phyloP scores from a whole-genome alignment of 2,888 invertebrate genomes.

The Vanessa cardui region DNA sequence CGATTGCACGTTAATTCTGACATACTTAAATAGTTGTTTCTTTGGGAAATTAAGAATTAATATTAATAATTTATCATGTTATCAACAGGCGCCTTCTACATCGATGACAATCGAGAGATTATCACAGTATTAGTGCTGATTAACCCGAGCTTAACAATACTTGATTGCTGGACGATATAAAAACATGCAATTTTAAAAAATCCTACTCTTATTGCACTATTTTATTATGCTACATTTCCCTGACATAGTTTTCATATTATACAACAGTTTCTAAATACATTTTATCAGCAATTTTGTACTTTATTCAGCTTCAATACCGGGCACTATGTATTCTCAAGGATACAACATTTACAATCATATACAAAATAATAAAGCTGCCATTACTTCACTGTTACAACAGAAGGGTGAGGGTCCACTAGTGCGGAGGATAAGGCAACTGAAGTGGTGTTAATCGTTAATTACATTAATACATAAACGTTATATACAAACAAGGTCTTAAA shows the following conservation, averaged over 20 bases:
- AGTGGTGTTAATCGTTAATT: constrained; percentile 56
- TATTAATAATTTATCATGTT: constrained; percentile 62
- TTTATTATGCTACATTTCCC: constrained; percentile 70
- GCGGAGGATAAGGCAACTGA: constrained; percentile 67
- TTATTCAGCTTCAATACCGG: constrained; percentile 64
- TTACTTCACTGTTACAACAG: constrained; percentile 36
- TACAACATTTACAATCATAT: constrained; percentile 51
- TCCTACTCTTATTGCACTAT: constrained; percentile 71
- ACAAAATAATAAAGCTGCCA: constrained; percentile 40
- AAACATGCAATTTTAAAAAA: constrained; percentile 39
- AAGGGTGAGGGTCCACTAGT: constrained; percentile 30
- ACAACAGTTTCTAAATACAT: constrained; percentile 61
- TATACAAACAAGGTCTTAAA: constrained; percentile 57
- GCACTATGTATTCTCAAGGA: constrained; percentile 43
- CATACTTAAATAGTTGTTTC: constrained; percentile 67
- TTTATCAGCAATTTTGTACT: constrained; percentile 79
- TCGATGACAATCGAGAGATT: constrained; percentile 52
- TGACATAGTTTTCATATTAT: constrained; percentile 56
- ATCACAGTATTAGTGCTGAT: constrained; percentile 56
- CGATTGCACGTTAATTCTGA: constrained; percentile 66
- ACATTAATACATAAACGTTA: constrained; percentile 46
- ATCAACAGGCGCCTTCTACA: constrained; percentile 54
- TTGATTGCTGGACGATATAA: constrained; percentile 33
- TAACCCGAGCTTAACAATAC: constrained; percentile 45
- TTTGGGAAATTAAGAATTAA: constrained; percentile 72